Evolutionary conservation across 2,888 invertebrate species (phyloP).

Genomic region (Lymantria dispar): DNA sequence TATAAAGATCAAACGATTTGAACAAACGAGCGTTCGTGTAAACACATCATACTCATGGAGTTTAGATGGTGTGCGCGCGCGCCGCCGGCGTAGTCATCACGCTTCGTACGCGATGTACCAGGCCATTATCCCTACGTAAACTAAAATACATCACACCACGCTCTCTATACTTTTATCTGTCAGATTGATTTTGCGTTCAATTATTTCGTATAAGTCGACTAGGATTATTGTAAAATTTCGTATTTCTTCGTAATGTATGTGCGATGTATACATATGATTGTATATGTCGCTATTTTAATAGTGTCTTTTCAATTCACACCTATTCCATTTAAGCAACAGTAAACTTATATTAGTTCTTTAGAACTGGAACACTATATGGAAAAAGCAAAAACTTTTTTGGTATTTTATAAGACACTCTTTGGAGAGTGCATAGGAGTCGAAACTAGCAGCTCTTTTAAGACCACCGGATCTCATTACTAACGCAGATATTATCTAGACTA

Average conservation of each 20-base stretch:
- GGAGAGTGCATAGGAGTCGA: too few relatives aligned
- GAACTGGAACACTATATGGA: too few relatives aligned
- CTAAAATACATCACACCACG: constrained; percentile 34
- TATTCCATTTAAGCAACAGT: neutral
- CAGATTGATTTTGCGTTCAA: neutral
- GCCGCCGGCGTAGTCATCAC: constrained; percentile 4
- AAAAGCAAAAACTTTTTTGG: too few relatives aligned
- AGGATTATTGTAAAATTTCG: neutral
- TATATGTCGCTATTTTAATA: neutral
- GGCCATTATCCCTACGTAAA: constrained; percentile 45
- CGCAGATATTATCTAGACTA: too few relatives aligned
- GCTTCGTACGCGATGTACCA: constrained; percentile 45
- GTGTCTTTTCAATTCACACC: neutral
- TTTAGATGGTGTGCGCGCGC: constrained; percentile 33
- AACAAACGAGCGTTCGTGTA: constrained; percentile 76
- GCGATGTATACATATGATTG: neutral
- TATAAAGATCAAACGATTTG: constrained; percentile 79
- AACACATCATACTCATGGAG: constrained; percentile 63
- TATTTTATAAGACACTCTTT: too few relatives aligned
- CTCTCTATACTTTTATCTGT: constrained; percentile 30
- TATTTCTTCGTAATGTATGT: neutral
- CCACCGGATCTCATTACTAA: too few relatives aligned
- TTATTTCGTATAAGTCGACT: neutral
- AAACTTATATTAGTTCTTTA: too few relatives aligned
- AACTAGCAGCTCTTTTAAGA: too few relatives aligned